phyloP scores from a whole-genome alignment of 2,888 invertebrate genomes.

The Caradrina kadenii region DNA sequence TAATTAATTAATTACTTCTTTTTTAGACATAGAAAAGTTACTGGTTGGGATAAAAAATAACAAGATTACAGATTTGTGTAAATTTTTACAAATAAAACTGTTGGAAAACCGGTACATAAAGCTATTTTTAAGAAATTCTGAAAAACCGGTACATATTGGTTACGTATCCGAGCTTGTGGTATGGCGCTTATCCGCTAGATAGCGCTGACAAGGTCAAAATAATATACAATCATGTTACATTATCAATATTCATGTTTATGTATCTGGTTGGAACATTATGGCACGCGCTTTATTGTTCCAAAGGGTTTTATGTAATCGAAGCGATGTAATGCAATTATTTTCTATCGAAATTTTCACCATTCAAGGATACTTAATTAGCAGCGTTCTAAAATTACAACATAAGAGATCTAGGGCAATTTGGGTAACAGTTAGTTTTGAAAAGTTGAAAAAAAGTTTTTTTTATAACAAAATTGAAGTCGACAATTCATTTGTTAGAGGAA shows the following conservation, averaged over 20 bases:
- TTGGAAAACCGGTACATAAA: constrained; percentile 1
- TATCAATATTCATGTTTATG: constrained; percentile 65
- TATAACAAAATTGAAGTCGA: constrained; percentile 3
- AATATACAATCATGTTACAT: constrained; percentile 57
- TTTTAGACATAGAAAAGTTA: constrained; percentile 1
- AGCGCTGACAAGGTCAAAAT: constrained; percentile 69
- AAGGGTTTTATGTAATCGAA: constrained; percentile 61
- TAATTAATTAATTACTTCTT: constrained; percentile 19
- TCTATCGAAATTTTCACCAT: constrained; percentile 32
- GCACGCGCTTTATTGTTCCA: constrained; percentile 56
- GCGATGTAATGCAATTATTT: constrained; percentile 38
- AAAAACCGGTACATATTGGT: constrained; percentile 19
- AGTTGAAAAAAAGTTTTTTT: constrained; percentile 3
- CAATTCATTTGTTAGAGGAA: constrained; percentile 27
- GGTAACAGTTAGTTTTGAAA: constrained; percentile 14
- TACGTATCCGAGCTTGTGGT: constrained; percentile 52
- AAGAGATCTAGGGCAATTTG: constrained; percentile 15
- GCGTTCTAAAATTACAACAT: constrained; percentile 25
- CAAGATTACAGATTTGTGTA: neutral
- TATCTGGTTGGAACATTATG: constrained; percentile 53
- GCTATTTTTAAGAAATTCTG: neutral
- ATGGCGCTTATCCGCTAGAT: constrained; percentile 65
- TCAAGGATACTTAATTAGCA: constrained; percentile 20
- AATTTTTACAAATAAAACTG: constrained; percentile 5
- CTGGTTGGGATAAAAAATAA: neutral